Base-by-base conservation (phyloP, 2,113 vertebrate species). In the Lontra canadensis region DNA sequence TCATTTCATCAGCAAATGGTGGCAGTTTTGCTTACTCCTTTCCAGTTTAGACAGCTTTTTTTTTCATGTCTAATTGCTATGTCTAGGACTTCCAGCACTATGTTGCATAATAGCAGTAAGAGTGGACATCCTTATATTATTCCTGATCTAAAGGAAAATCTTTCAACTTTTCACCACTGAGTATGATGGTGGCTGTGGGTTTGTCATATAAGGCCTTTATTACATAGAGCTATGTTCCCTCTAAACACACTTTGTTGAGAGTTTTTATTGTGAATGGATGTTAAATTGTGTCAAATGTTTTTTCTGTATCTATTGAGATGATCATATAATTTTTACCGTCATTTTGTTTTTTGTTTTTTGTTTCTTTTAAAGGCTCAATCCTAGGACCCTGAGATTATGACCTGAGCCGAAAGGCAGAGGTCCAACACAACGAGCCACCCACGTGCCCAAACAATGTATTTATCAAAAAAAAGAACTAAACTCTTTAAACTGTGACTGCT, bases 391-490 rank as follows among this genome's bases (percentile, higher is more conserved):
- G 15, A 18, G 52, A 55, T 55, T 55, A 55, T 55, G 52, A 55
- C 52, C 52, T 55, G 52, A 55, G 52, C 52, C 15, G 0, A 55
- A 55, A 55, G 17, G 52, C 52, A 55, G 52, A 55, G 52, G 52
- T 18, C 52, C 52, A 55, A 55, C 52, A 17, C 52, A 55, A 17
- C 18, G 17, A 55, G 52, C 52, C 52, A 55, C 17, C 52, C 52
- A 55, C 5, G 52, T 55, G 17, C 52, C 52, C 52, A 1, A 17
- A 55, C 52, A 55, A 55, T 18, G 17, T 55, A 55, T 59, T 92
- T 88, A 88, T 5, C 82, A 82, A 26, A 82, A 93, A 93, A 87
- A 95, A 65, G 17, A 92, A 55, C 11, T 8, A 91, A 95, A 79
- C 47, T 73, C n/a, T 61, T 96, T 94, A 88, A 4, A 80, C 42